These are phyloP conservation scores for Arbacia lixula DNA, from an alignment of 53 echinoderm and acorn worm genomes.

Conservation along the genomic window DNA sequence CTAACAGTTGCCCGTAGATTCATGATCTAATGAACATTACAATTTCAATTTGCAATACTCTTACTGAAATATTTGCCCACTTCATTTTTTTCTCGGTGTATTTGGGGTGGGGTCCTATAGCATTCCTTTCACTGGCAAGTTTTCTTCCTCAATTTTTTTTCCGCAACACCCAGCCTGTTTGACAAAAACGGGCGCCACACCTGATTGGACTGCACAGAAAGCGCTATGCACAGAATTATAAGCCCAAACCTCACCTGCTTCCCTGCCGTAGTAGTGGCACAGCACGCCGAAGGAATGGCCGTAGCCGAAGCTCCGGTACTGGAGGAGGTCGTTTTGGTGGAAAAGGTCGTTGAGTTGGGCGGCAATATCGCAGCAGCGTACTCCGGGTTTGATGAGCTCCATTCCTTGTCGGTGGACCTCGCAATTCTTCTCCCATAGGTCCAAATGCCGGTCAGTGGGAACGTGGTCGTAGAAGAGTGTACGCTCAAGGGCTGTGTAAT, in stretches of 20 bases:
- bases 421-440: slow-evolving; percentile 84
- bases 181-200: too few relatives aligned
- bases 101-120: too few relatives aligned
- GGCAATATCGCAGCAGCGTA: slow-evolving; percentile 79
- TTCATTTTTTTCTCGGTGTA: too few relatives aligned
- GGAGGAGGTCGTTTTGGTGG: slow-evolving; percentile 63
- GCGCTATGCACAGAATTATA: too few relatives aligned
- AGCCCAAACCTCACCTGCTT: slow-evolving; percentile 89
- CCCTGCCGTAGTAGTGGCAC: slow-evolving; percentile 85
- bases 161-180: too few relatives aligned
- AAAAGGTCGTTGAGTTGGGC: slow-evolving; percentile 77
- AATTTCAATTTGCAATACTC: too few relatives aligned
- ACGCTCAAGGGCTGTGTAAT: slow-evolving; percentile 86
- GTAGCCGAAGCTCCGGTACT: slow-evolving; percentile 91
- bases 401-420: slow-evolving; percentile 78
- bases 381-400: slow-evolving; percentile 80
- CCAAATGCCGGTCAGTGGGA: slow-evolving; percentile 69
- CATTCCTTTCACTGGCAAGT: too few relatives aligned
- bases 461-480: slow-evolving; percentile 82
- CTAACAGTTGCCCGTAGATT: too few relatives aligned
- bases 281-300: slow-evolving; percentile 89
- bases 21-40: too few relatives aligned
- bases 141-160: too few relatives aligned
- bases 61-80: too few relatives aligned
- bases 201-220: too few relatives aligned